Percentiles rank a stretch among this genome's conserved stretches.
phyloP scores from a whole-genome alignment of 2,888 invertebrate species.

The Dynastes tityus region DNA sequence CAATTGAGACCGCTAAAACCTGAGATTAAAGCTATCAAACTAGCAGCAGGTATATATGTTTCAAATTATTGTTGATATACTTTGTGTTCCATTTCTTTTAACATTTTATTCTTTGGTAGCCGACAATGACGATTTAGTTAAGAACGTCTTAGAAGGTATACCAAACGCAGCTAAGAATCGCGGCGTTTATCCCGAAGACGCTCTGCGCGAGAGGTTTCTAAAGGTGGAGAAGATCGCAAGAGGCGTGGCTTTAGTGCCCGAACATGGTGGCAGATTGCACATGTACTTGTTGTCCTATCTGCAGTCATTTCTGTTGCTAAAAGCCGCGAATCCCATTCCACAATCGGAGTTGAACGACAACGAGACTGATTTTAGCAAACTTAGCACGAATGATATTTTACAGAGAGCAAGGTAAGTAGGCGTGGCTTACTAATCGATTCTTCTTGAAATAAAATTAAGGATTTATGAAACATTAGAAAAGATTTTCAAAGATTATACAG shows the following conservation, averaged over 20 bases:
- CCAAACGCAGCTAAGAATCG: constrained; percentile 83
- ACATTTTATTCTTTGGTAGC: constrained; percentile 68
- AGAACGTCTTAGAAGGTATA: constrained; percentile 83
- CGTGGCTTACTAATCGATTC: too few species aligned
- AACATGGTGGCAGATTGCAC: constrained; percentile 88
- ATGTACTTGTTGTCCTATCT: constrained; percentile 90
- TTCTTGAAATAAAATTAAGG: too few species aligned
- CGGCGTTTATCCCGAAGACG: constrained; percentile 92
- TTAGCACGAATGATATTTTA: constrained; percentile 92
- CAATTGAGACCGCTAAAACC: constrained; percentile 77
- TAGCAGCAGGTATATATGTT: constrained; percentile 79
- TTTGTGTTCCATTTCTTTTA: constrained; percentile 13
- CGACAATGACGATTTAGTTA: constrained; percentile 85
- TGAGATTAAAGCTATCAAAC: constrained; percentile 82
- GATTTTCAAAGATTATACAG: too few species aligned
- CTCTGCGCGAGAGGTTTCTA: constrained; percentile 87
- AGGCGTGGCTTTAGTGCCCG: constrained; percentile 89
- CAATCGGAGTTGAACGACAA: constrained; percentile 82
- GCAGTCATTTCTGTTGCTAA: constrained; percentile 88
- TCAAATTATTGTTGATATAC: background rate
- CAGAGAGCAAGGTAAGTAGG: constrained; percentile 84
- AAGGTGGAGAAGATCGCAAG: constrained; percentile 86
- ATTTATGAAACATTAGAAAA: too few species aligned
- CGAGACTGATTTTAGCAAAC: constrained; percentile 79
- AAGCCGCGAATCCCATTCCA: constrained; percentile 80